Conservation (phyloP, 1,140 invertebrate species). For the Tribolium madens region DNA sequence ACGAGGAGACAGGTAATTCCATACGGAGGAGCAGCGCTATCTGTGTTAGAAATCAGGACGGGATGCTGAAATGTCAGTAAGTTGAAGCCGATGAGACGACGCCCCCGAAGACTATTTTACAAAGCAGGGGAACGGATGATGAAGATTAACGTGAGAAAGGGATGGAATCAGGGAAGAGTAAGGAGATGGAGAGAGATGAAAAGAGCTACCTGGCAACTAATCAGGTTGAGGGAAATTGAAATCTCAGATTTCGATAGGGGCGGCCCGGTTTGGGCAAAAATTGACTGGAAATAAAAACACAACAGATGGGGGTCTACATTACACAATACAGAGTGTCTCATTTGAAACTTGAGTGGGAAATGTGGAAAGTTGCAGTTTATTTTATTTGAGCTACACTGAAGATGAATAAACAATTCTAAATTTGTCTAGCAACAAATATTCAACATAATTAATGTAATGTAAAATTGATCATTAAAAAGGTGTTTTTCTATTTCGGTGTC, state of each 20-base stretch:
- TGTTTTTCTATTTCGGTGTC: too few relatives aligned
- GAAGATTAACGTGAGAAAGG: not conserved
- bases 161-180: not conserved
- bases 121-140: not conserved
- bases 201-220: not conserved
- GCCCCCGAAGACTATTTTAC: not conserved
- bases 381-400: too few relatives aligned
- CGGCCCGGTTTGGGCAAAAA: not conserved
- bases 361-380: too few relatives aligned
- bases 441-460: too few relatives aligned
- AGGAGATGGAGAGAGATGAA: not conserved
- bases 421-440: too few relatives aligned
- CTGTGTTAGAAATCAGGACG: conserved; percentile 24
- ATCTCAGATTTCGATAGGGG: not conserved
- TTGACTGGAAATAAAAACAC: not conserved
- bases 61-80: conserved; percentile 37
- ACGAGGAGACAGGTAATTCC: conserved; percentile 34
- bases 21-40: conserved; percentile 33
- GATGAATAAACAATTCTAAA: too few relatives aligned
- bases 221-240: not conserved
- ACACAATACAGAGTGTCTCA: too few relatives aligned
- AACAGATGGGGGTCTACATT: not conserved
- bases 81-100: conserved; percentile 13
- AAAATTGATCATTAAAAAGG: too few relatives aligned
- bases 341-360: not conserved